Base-by-base conservation (phyloP, 2,797 vertebrate genomes). In the Manis pentadactyla region DNA sequence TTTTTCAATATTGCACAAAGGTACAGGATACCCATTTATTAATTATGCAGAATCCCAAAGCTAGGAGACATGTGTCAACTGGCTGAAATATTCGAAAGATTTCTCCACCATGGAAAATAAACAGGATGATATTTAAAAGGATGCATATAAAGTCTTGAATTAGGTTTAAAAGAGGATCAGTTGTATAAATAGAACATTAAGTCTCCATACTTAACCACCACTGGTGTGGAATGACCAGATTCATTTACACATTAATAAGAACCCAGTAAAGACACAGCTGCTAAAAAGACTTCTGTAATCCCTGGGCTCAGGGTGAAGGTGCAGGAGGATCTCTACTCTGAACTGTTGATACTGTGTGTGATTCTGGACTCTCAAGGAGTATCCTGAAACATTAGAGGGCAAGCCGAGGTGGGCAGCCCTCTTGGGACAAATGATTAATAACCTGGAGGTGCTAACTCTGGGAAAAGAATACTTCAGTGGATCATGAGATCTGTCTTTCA, bases 91-190 rank as follows among this genome's bases (percentile, higher is more conserved):
- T 34, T 82, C 53, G 39, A 51, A 92, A 57, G 57, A 75, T 83
- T 89, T 86, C 21, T 29, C n/a, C 29, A 2, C 64, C 39, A 61
- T 42, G 31, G n/a, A 55, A 87, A 93, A 81, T 86, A 79, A 94
- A 51, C 23, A 90, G 85, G 92, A 29, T 81, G 78, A 69, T 75
- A 57, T 29, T 95, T 89, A 93, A 75, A n/a, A 42, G 87, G n/a
- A 49, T 79, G 9, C 5, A 23, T 19, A 37, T 18, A 46, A 87
- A 88, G 29, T 79, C 73, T 89, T 79, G 63, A 93, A 27, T 42
- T 82, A 14, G 46, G 29, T 82, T 71, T 86, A 86, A 55, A 59
- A 75, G 73, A 97, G 55, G 53, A 66, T 46, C 49, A 64, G 34
- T 92, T 75, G 39, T 23, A 63, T 51, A 75, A 79, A 66, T 21